These are phyloP conservation scores for Nephrotoma flavescens DNA, from an alignment of 2,888 invertebrate species.

Conservation along the genomic window DNA sequence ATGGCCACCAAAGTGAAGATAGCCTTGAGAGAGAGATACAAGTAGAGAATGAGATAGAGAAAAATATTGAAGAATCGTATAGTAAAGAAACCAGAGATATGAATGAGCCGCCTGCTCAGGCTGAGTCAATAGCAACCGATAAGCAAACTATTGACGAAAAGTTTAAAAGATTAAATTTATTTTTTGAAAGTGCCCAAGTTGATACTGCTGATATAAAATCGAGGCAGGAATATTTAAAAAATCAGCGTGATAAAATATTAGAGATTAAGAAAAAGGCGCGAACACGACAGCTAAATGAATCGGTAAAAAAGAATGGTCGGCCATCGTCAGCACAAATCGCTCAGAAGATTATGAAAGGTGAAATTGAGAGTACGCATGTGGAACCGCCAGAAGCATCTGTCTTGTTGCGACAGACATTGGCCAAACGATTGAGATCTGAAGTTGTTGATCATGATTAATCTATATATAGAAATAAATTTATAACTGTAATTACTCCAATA, in stretches of 20 bases:
- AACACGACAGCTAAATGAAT: conserved; percentile 56
- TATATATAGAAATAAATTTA: too few species aligned
- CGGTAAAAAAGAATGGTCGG: conserved; percentile 37
- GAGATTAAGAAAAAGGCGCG: conserved; percentile 79
- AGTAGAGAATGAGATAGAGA: conserved; percentile 16
- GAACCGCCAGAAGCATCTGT: conserved; percentile 41
- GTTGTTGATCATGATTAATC: conserved; percentile 46
- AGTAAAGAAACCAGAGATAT: conserved; percentile 17
- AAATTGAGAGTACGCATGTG: conserved; percentile 15
- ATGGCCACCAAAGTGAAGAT: background rate
- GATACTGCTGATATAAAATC: conserved; percentile 51
- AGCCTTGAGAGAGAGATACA: background rate
- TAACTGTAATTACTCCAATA: too few species aligned
- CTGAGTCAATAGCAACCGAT: conserved; percentile 17
- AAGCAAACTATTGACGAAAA: conserved; percentile 16
- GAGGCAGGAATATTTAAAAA: conserved; percentile 71
- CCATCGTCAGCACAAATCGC: conserved; percentile 68
- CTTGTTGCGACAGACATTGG: conserved; percentile 68
- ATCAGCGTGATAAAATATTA: conserved; percentile 81
- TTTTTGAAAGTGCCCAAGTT: conserved; percentile 21
- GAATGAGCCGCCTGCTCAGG: conserved; percentile 18
- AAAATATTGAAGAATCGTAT: conserved; percentile 26
- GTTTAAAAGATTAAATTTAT: conserved; percentile 29
- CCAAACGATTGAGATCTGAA: conserved; percentile 70
- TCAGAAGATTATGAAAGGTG: conserved; percentile 44